Conservation (phyloP, 23 tunicate species). For the Pegea sp. region DNA sequence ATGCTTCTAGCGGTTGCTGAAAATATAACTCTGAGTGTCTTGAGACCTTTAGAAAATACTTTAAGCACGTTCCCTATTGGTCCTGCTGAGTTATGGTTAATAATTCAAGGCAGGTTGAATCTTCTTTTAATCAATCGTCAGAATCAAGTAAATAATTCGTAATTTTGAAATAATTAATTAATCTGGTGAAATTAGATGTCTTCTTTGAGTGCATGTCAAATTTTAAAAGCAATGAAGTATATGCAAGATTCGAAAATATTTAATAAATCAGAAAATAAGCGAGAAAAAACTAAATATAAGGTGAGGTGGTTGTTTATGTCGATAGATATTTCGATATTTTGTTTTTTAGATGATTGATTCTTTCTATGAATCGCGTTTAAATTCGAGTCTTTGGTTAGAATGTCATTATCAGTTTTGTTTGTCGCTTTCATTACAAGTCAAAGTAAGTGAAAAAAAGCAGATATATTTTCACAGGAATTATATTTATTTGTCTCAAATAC, state of each 20-base stretch:
- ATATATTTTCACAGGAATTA: too few relatives aligned
- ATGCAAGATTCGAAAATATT: constrained; percentile 32
- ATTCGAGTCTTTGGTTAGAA: constrained; percentile 58
- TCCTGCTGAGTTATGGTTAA: constrained; percentile 36
- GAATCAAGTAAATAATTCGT: too few relatives aligned
- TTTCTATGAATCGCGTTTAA: constrained; percentile 30
- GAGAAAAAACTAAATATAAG: background rate
- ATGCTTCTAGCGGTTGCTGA: constrained; percentile 84
- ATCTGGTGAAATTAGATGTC: constrained; percentile 18
- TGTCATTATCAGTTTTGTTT: constrained; percentile 30
- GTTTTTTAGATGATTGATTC: constrained; percentile 26
- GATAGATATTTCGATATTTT: background rate
- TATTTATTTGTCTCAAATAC: too few relatives aligned
- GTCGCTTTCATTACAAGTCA: constrained; percentile 41
- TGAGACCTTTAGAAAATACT: constrained; percentile 11
- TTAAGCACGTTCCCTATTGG: background rate
- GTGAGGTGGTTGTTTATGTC: background rate
- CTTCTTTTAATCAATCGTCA: background rate
- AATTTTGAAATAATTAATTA: too few relatives aligned
- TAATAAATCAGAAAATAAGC: constrained; percentile 3
- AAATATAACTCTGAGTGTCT: constrained; percentile 17
- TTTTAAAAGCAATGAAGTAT: constrained; percentile 17
- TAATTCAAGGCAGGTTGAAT: constrained; percentile 4
- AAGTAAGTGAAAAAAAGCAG: constrained; percentile 69
- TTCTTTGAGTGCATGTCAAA: constrained; percentile 45